Conservation (phyloP, 2,113 vertebrate species). For the Hydrolagus affinis region DNA sequence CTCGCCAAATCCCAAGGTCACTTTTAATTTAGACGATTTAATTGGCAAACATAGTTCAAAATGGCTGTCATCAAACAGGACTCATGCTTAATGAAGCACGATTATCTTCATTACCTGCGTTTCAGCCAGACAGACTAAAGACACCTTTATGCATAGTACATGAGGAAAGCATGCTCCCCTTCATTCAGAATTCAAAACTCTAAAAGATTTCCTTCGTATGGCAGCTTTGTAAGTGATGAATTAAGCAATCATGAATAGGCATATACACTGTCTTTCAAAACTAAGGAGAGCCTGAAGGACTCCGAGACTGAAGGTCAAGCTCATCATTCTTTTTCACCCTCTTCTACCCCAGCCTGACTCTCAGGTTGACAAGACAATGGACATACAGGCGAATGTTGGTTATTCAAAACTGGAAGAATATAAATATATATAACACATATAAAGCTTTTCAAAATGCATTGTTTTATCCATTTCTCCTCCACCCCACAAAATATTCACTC, state of each 20-base stretch:
- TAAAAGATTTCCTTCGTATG: not conserved
- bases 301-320: not conserved
- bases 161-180: slow-evolving; percentile 59
- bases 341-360: too few relatives aligned
- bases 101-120: slow-evolving; percentile 94
- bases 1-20: slow-evolving; percentile 95
- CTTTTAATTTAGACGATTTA: slow-evolving; percentile 96
- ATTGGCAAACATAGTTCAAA: slow-evolving; percentile 98
- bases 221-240: not conserved
- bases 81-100: slow-evolving; percentile 93
- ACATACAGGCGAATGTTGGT: not conserved
- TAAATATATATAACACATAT: too few relatives aligned
- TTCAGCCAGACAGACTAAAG: slow-evolving; percentile 55
- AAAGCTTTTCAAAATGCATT: too few relatives aligned
- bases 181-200: slow-evolving; percentile 60
- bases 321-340: not conserved
- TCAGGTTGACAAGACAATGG: not conserved
- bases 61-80: slow-evolving; percentile 91
- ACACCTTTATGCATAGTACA: slow-evolving; percentile 57
- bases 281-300: not conserved
- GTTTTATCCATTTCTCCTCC: too few relatives aligned
- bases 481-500: too few relatives aligned
- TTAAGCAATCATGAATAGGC: not conserved
- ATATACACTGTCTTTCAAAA: not conserved
- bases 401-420: not conserved